A percentile compares a stretch with the other conserved stretches of the same genome.
Evolutionary conservation across 2,888 invertebrate species (phyloP).

Genomic region (Platycnemis pennipes): DNA sequence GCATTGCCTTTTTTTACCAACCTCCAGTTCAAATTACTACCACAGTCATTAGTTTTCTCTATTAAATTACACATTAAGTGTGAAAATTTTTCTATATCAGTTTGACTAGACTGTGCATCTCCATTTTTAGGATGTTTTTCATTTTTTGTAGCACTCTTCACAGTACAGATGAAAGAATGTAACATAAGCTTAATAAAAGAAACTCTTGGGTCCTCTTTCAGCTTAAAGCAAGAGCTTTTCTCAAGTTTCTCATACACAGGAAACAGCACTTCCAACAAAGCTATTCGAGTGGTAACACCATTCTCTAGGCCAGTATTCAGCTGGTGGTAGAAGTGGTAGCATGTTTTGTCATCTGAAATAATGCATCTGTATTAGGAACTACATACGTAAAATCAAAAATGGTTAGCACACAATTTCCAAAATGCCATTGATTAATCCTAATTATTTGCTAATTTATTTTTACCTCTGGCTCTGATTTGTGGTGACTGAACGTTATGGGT

Average conservation of each 20-base stretch:
- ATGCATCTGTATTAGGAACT: background rate
- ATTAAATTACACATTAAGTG: background rate
- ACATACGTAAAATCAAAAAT: background rate
- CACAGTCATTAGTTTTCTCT: background rate
- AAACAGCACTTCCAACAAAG: background rate
- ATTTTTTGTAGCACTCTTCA: background rate
- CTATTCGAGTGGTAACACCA: background rate
- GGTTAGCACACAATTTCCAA: no score
- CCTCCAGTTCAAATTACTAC: background rate
- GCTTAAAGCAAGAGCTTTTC: background rate
- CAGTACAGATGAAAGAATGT: background rate
- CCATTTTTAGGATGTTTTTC: background rate
- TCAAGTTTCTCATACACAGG: constrained; percentile 31
- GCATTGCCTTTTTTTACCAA: background rate
- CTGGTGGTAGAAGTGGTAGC: background rate
- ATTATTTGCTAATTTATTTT: no score
- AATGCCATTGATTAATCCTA: no score
- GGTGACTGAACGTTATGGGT: no score
- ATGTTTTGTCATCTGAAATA: constrained; percentile 42
- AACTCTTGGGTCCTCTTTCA: background rate
- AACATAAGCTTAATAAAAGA: constrained; percentile 2
- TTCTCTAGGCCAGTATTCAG: background rate
- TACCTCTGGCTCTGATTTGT: no score
- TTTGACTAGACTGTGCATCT: background rate
- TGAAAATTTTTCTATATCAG: background rate